Base-by-base conservation (phyloP, 2,113 vertebrate genomes). In the Forbesichthys papilliferus region DNA sequence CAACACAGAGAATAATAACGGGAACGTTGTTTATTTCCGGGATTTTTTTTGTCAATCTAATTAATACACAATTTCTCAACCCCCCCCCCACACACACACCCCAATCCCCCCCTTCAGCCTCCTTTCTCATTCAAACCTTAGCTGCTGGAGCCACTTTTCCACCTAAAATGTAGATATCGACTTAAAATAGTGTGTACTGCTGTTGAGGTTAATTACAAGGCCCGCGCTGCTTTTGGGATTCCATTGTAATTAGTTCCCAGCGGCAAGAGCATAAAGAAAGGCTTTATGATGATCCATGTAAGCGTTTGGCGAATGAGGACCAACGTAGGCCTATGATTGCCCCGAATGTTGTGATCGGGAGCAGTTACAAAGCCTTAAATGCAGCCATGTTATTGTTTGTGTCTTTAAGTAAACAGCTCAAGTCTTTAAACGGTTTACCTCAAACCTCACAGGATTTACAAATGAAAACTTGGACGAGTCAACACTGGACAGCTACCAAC, bases 151-250 rank as follows among this genome's bases (percentile, higher is more conserved):
- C 61, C 61, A 65, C 51, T 51, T 46, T 59, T 57, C 49, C 14
- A 5, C 46, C 3, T 14, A 14, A 73, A 14, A 58, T 1, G 55
- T 18, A 18, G 3, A 27, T 18, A 20, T 57, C 16, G 20, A 27
- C 55, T n/a, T 27, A 27, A 57, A 57, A 27, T 49, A 12, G 1
- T 13, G 49, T 53, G 20, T 70, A 13, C 52, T 53, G 46, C 11
- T 80, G 68, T 71, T 63, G 63, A 78, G 64, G 71, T 5, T 57
- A 33, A 57, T 27, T 27, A 57, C 18, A 20, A 6, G 76, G 51
- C 70, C 0, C 0, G 6, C 56, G 48, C 64, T 61, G 33, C 34
- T 1, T 61, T 72, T 75, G 48, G 68, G 11, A 48, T 33, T 76
- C 53, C n/a, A 27, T 49, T 61, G 47, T 52, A 54, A 71, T 46